These are phyloP conservation scores for Arvicanthis niloticus DNA, from an alignment of 2,113 vertebrate species.

Conservation along the genomic window DNA sequence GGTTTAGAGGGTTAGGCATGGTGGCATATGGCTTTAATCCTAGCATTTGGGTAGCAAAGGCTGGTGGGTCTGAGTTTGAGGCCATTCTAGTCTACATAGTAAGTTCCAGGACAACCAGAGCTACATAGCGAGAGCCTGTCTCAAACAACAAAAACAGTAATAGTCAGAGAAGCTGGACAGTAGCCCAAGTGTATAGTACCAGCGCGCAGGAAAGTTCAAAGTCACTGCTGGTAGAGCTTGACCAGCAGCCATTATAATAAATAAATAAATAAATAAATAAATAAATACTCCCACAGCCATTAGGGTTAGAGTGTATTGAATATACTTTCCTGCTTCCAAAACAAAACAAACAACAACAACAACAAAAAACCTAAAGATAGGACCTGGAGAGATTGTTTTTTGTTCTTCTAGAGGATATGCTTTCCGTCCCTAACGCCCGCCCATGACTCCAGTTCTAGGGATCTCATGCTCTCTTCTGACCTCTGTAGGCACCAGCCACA, in stretches of 20 bases:
- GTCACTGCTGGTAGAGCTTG: neutral
- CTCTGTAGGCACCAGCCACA: neutral
- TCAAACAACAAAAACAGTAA: neutral
- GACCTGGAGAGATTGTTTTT: neutral
- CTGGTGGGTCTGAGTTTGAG: neutral
- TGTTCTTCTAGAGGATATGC: neutral
- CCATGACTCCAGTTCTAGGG: neutral
- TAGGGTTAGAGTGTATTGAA: neutral
- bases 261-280: neutral
- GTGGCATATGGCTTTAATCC: neutral
- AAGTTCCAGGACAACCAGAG: neutral
- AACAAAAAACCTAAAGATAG: neutral
- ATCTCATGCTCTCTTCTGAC: neutral
- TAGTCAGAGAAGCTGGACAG: neutral
- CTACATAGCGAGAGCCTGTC: neutral
- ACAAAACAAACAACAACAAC: no score
- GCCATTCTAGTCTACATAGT: neutral
- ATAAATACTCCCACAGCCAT: neutral
- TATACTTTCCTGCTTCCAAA: neutral
- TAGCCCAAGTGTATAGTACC: neutral
- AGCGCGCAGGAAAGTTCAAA: neutral
- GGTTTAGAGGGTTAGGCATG: neutral
- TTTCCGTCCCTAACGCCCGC: no score
- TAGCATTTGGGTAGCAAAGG: neutral
- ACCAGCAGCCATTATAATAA: neutral